Evolutionary conservation across 1,140 invertebrate species (phyloP).

Genomic region (Pogonus chalceus): DNA sequence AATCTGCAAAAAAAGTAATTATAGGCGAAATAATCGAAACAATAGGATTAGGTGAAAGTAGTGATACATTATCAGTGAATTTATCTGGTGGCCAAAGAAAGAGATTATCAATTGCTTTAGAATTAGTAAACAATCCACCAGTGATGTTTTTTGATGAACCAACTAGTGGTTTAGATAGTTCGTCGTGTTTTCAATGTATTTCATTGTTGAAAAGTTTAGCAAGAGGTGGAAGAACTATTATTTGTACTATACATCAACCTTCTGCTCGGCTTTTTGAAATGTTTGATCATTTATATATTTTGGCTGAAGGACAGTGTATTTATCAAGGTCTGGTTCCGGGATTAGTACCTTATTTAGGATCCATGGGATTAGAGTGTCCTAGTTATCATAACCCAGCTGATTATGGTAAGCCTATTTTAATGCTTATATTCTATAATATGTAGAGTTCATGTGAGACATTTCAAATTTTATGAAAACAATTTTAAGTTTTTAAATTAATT

Average conservation of each 20-base stretch:
- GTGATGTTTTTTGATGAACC: conserved; percentile 97
- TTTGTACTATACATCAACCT: conserved; percentile 95
- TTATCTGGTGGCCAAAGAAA: conserved; percentile 91
- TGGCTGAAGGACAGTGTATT: conserved; percentile 85
- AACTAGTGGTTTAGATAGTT: conserved; percentile 90
- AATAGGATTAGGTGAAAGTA: conserved; percentile 55
- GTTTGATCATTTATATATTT: conserved; percentile 86
- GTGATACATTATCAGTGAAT: conserved; percentile 65
- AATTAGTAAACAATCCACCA: conserved; percentile 82
- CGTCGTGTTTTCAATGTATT: conserved; percentile 85
- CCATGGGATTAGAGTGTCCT: conserved; percentile 76
- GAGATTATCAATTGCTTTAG: conserved; percentile 78
- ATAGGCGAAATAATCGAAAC: conserved; percentile 72
- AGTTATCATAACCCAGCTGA: conserved; percentile 94
- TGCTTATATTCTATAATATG: too few relatives aligned
- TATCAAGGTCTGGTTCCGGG: conserved; percentile 73
- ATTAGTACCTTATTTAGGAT: conserved; percentile 79
- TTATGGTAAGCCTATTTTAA: conserved; percentile 54
- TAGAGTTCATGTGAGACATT: not conserved
- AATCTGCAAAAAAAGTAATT: conserved; percentile 64
- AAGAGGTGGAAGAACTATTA: conserved; percentile 76
- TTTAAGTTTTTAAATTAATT: not conserved
- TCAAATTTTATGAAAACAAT: not conserved
- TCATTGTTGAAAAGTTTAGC: conserved; percentile 68
- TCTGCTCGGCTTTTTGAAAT: conserved; percentile 91